phyloP scores from a whole-genome alignment of 2,113 vertebrate genomes.

The Corythoichthys haematopterus region DNA sequence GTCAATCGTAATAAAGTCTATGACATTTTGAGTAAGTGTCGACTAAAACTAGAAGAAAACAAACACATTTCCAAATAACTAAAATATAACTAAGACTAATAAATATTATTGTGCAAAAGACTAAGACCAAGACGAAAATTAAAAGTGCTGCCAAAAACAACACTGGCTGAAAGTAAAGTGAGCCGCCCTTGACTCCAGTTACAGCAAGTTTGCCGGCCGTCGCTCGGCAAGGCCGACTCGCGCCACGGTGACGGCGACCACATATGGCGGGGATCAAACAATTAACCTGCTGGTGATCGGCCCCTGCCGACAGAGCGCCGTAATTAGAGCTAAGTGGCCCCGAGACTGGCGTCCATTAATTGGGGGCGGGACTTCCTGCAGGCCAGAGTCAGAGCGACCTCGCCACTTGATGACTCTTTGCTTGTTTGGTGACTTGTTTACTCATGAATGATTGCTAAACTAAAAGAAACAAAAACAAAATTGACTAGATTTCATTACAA shows the following conservation, averaged over 20 bases:
- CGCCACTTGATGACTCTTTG: slow-evolving; percentile 7
- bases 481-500: neutral
- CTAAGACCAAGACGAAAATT: too few relatives aligned
- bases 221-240: slow-evolving; percentile 41
- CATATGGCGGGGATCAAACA: slow-evolving; percentile 72
- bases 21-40: too few relatives aligned
- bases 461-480: neutral
- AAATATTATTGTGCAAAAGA: too few relatives aligned
- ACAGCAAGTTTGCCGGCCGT: slow-evolving; percentile 6
- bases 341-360: slow-evolving; percentile 48
- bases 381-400: slow-evolving; percentile 36
- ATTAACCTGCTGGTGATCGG: slow-evolving; percentile 69
- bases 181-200: neutral
- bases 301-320: slow-evolving; percentile 53
- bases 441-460: neutral
- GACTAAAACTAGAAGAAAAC: too few relatives aligned
- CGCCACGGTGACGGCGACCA: slow-evolving; percentile 43
- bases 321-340: slow-evolving; percentile 67
- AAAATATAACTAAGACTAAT: too few relatives aligned
- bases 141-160: too few relatives aligned
- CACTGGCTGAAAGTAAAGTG: neutral
- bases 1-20: too few relatives aligned
- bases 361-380: slow-evolving; percentile 25
- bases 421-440: neutral
- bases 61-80: too few relatives aligned